Evolutionary conservation across 2,113 vertebrate species (phyloP), one percentile per base, ranked within the genome.

Genomic region (Hyla sarda): DNA sequence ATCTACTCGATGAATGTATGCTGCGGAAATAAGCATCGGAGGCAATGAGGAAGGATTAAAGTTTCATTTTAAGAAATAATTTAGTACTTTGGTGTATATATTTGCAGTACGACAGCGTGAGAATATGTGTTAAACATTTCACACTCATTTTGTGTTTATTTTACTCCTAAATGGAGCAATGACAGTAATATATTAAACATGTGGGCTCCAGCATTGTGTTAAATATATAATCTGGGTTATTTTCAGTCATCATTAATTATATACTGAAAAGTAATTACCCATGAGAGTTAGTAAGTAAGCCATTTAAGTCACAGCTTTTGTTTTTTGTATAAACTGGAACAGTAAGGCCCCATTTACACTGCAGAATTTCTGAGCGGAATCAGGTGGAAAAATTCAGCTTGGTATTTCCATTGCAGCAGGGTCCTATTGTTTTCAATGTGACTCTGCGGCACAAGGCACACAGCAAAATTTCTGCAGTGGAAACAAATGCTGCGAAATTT

Each of bases 11-110:
- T 65, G 41, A 81, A 81, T 41, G 60, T 81, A 81, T 81, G 54
- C 77, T 28, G 56, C 45, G 13, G 60, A 81, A 81, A 62, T 62
- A n/a, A 81, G 56, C n/a, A 65, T 62, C 45, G 56, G 41, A 34
- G 60, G 34, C 74, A 81, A 81, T 30, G 56, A 81, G 17, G 56
- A 25, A 47, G 78, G 30, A 81, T 81, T 81, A 81, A 81, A 81
- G 56, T 62, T 81, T 81, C 4, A 81, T 81, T 65, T 81, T 19
- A 47, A 62, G 78, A 62, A 81, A 81, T 81, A 65, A 81, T 81
- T 81, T 81, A 81, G 37, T 56, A 47, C 28, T 81, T 81, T 45
- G 54, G 21, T 81, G 17, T 41, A 60, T 25, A 28, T 47, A 19
- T 62, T 62, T 80, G 62, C 32, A 19, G 32, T 81, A 14, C 47